These are phyloP conservation scores for Drosophila gunungcola DNA, from an alignment of 1,140 invertebrate genomes.

Conservation along the genomic window DNA sequence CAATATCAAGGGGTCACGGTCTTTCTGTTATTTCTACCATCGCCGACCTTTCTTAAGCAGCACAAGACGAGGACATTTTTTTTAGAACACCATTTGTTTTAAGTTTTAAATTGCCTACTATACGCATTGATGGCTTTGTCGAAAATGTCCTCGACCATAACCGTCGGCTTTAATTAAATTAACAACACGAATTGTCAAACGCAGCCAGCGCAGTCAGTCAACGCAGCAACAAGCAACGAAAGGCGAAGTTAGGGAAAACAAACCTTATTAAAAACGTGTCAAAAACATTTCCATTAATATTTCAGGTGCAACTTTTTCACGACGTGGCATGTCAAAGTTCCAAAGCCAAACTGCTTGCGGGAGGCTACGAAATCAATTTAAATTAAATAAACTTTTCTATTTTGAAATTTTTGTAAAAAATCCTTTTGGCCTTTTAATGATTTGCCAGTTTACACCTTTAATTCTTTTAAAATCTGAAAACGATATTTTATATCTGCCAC, in stretches of 20 bases:
- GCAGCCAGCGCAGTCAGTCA: slow-evolving; percentile 49
- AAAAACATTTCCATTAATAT: slow-evolving; percentile 82
- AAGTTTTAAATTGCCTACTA: slow-evolving; percentile 6
- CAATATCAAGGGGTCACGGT: too few relatives aligned
- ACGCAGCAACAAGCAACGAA: slow-evolving; percentile 34
- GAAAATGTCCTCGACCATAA: slow-evolving; percentile 11
- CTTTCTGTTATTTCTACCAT: too few relatives aligned
- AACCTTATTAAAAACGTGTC: slow-evolving; percentile 80
- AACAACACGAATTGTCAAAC: slow-evolving; percentile 77
- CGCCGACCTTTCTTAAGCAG: too few relatives aligned
- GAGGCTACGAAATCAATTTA: slow-evolving; percentile 63
- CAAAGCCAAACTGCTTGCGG: slow-evolving; percentile 60
- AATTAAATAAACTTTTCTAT: too few relatives aligned
- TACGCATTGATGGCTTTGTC: slow-evolving; percentile 18
- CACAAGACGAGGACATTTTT: too few relatives aligned
- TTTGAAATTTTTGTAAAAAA: too few relatives aligned
- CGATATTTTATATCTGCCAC: too few relatives aligned
- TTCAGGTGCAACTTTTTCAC: slow-evolving; percentile 69
- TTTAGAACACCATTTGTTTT: too few relatives aligned
- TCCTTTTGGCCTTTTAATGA: too few relatives aligned
- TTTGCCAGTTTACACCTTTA: too few relatives aligned
- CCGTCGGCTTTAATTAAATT: slow-evolving; percentile 73
- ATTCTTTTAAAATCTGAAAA: too few relatives aligned
- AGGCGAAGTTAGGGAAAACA: slow-evolving; percentile 21
- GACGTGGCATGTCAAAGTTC: slow-evolving; percentile 68